Base-by-base conservation (phyloP, 2,797 vertebrate species). In the Paguma larvata region DNA sequence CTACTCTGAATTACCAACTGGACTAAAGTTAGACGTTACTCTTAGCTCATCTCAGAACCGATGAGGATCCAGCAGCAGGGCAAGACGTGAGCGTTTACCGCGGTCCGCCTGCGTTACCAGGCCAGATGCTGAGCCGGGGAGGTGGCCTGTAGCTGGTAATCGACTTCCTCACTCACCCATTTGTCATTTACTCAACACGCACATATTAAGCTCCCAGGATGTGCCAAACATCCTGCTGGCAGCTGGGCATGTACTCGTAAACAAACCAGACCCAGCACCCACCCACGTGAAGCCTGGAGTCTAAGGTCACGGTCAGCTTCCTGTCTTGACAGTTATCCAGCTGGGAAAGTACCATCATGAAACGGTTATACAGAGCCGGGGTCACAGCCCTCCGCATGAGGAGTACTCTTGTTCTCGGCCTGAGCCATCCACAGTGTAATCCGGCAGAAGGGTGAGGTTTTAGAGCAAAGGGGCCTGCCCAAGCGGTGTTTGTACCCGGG, bases 401-500 rank as follows among this genome's bases (percentile, higher is more conserved):
- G 25, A 13, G 7, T 9, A 18, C 48, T 15, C 16, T 27, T 82
- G 78, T 23, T 23, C 0, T 10, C 30, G n/a, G 77, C 51, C 63
- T 41, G 14, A 53, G 48, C 59, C 1, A 0, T 38, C 38, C 72
- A 4, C 32, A n/a, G 0, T 10, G 32, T 30, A 48, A 27, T 34
- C 19, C 7, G 14, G 46, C n/a, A 75, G 46, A 38, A 27, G 18
- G 14, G 44, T 18, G 4, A n/a, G 13, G 34, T 5, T 23, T 2
- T 2, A 4, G 1, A 4, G 41, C 44, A 46, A 23, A 19, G 44
- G 51, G 21, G 5, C 14, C 16, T 19, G 9, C 27, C n/a, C 5
- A 2, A 19, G 18, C 53, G 7, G 16, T 16, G 0, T 12, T 9
- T 5, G 0, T 1, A 6, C 34, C 89, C 1, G 0, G 11, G 3